Conservation (phyloP, 2,113 vertebrate genomes). For the Tiliqua scincoides region DNA sequence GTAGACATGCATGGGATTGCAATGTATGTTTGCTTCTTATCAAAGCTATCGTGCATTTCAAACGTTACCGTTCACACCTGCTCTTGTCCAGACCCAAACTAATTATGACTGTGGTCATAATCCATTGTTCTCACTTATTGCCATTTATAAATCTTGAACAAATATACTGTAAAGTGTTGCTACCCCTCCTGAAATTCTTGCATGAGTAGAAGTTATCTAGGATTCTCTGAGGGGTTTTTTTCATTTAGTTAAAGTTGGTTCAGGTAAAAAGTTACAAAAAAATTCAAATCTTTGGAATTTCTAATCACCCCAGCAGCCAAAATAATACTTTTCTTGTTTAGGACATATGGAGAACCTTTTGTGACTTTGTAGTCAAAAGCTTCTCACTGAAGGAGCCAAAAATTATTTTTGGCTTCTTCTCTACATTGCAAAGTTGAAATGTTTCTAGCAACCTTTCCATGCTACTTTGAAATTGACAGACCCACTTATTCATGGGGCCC, state of each 20-base stretch:
- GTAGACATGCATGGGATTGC: too few species aligned
- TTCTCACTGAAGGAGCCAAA: background rate
- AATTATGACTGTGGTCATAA: background rate
- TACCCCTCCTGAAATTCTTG: background rate
- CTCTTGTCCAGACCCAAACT: background rate
- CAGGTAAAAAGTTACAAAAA: background rate
- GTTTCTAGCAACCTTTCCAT: slow-evolving; percentile 25
- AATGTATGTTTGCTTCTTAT: too few species aligned
- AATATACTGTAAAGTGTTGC: background rate
- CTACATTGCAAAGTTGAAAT: background rate
- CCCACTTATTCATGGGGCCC: background rate
- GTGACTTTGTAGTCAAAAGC: background rate
- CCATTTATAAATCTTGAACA: background rate
- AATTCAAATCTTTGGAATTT: background rate
- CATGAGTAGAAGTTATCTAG: background rate
- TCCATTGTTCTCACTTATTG: background rate
- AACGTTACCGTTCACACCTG: background rate
- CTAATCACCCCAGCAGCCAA: background rate
- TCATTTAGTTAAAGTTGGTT: slow-evolving; percentile 3
- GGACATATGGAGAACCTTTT: background rate
- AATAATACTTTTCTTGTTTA: background rate
- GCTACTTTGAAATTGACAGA: slow-evolving; percentile 28
- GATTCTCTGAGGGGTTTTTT: background rate
- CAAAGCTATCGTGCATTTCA: too few species aligned
- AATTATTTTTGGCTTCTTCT: slow-evolving; percentile 1